phyloP scores from a whole-genome alignment of 2,888 invertebrate genomes.

The Alitta virens region DNA sequence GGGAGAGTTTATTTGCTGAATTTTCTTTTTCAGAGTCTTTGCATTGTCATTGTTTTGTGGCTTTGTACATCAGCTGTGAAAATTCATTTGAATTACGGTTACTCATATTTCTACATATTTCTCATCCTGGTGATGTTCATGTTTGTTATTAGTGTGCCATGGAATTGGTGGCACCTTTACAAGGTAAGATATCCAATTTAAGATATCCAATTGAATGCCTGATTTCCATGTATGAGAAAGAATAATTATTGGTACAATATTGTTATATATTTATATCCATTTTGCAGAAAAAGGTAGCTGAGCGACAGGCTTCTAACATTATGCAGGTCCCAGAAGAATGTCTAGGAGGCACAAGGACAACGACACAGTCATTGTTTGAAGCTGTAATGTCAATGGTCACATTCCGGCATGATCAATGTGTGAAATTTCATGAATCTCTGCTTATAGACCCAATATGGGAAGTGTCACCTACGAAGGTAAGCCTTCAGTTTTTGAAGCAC shows the following conservation, averaged over 20 bases:
- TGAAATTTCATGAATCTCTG: constrained; percentile 36
- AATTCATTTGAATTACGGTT: background rate
- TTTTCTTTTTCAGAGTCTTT: constrained; percentile 1
- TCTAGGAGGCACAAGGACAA: constrained; percentile 10
- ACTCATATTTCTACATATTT: background rate
- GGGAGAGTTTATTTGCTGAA: background rate
- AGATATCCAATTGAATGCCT: background rate
- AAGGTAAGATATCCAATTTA: constrained; percentile 15
- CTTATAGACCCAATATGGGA: constrained; percentile 39
- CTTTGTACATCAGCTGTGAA: background rate
- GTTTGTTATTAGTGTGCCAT: constrained; percentile 25
- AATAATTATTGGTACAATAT: too few relatives aligned
- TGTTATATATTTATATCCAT: too few relatives aligned
- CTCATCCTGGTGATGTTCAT: constrained; percentile 2
- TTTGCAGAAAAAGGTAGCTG: constrained; percentile 32
- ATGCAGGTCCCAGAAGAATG: constrained; percentile 34
- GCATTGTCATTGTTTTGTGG: background rate
- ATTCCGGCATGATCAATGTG: constrained; percentile 36
- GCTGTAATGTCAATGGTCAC: constrained; percentile 27
- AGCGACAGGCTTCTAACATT: constrained; percentile 31
- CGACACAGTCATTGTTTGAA: background rate
- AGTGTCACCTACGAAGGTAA: constrained; percentile 41
- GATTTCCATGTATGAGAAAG: background rate
- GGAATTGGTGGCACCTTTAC: constrained; percentile 29
- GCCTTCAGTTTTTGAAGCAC: background rate